A percentile compares a stretch with the other conserved stretches of the same genome.
Evolutionary conservation across 2,797 vertebrate species (phyloP).

Genomic region (Cyclura pinguis): DNA sequence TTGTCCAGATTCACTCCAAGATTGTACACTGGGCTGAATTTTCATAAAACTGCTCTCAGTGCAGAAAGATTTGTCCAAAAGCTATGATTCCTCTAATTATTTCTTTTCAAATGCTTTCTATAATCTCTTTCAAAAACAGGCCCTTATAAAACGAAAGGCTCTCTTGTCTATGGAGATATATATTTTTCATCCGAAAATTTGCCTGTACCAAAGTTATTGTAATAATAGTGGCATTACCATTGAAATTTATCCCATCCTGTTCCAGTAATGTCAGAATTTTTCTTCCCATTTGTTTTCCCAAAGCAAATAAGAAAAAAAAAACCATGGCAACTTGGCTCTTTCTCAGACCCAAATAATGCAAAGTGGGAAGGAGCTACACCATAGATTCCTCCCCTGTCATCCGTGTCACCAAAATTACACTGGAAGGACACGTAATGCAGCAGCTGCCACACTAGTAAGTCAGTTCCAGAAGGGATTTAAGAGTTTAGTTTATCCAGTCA

Average conservation of each 20-base stretch:
- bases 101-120: background rate
- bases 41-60: background rate
- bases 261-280: background rate
- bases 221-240: background rate
- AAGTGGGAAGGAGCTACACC: background rate
- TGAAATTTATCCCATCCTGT: too few relatives aligned
- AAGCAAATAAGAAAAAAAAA: background rate
- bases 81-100: background rate
- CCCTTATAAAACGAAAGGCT: background rate
- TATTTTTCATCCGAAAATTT: background rate
- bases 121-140: background rate
- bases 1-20: background rate
- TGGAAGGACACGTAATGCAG: background rate
- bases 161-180: background rate
- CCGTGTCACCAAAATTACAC: background rate
- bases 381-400: background rate
- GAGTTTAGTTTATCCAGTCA: constrained; percentile 53
- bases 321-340: background rate
- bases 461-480: constrained; percentile 45
- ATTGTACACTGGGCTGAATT: background rate
- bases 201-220: background rate
- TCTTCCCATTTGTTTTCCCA: background rate
- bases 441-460: background rate
- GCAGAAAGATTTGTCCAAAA: background rate
- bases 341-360: background rate